Evolutionary conservation across 1,140 invertebrate species (phyloP).

Genomic region (Phortica variegata): DNA sequence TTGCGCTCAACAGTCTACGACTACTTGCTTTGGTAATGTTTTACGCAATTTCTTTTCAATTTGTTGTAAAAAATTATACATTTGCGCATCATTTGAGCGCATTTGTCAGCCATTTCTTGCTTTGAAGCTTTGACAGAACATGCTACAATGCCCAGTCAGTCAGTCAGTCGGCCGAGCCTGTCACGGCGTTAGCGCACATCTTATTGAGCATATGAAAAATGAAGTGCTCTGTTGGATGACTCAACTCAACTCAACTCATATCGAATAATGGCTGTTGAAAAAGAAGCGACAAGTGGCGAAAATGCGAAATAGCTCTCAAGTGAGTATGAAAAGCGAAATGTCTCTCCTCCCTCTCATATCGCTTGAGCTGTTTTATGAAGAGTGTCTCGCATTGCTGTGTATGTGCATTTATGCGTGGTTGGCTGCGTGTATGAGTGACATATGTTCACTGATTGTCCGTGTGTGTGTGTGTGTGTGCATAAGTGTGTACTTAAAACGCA

Average conservation of each 20-base stretch:
- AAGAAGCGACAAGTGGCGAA: not conserved
- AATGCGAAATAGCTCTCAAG: not conserved
- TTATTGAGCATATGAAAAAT: slow-evolving; percentile 24
- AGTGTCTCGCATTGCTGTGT: no score
- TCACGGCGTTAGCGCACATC: slow-evolving; percentile 7
- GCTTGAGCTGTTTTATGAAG: no score
- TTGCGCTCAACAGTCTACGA: no score
- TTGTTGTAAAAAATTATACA: slow-evolving; percentile 3
- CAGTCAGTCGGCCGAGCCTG: no score
- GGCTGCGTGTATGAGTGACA: no score
- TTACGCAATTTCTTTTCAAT: slow-evolving; percentile 8
- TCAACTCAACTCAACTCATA: no score
- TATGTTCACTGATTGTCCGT: no score
- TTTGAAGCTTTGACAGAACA: slow-evolving; percentile 9
- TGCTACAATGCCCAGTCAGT: no score
- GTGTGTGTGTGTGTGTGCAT: no score
- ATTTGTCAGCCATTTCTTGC: slow-evolving; percentile 4
- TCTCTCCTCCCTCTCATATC: not conserved
- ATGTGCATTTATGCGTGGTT: no score
- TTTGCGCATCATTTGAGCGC: slow-evolving; percentile 2
- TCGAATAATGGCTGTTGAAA: no score
- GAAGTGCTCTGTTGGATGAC: slow-evolving; percentile 4
- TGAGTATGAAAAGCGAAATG: not conserved
- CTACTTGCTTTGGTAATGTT: slow-evolving; percentile 9
- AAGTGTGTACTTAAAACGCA: no score